phyloP scores from a whole-genome alignment of 2,113 vertebrate species.

The Pseudopipra pipra region DNA sequence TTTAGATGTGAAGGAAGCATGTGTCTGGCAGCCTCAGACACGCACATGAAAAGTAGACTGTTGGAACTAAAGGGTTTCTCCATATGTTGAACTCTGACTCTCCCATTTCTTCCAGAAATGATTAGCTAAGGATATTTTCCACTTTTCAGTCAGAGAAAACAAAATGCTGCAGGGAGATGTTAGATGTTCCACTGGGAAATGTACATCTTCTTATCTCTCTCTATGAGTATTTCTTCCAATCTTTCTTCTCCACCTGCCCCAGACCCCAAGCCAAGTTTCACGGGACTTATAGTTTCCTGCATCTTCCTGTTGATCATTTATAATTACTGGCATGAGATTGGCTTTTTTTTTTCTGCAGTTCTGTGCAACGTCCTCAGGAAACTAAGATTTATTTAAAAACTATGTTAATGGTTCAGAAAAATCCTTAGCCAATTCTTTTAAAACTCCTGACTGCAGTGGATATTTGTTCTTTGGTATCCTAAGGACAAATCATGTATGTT shows the following conservation, averaged over 20 bases:
- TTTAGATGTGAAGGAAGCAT: slow-evolving; percentile 50
- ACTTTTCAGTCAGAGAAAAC: slow-evolving; percentile 44
- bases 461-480: background rate
- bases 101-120: slow-evolving; percentile 52
- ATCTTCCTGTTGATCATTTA: slow-evolving; percentile 8
- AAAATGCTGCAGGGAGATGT: slow-evolving; percentile 2
- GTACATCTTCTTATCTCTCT: slow-evolving; percentile 27
- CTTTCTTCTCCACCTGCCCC: background rate
- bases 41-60: slow-evolving; percentile 52
- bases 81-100: slow-evolving; percentile 45
- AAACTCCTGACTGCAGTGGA: background rate
- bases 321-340: background rate
- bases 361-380: background rate
- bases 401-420: background rate
- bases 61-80: slow-evolving; percentile 43
- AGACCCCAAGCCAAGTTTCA: background rate
- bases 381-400: background rate
- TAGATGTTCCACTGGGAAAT: slow-evolving; percentile 22
- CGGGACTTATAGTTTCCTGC: background rate
- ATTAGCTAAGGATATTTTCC: slow-evolving; percentile 66
- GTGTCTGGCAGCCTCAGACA: slow-evolving; percentile 57
- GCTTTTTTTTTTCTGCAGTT: background rate
- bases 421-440: background rate
- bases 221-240: background rate
- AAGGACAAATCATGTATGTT: background rate